Evolutionary conservation across 1,140 invertebrate species (phyloP), one percentile per base, ranked within the genome.

Genomic region (Lepidurus apus): DNA sequence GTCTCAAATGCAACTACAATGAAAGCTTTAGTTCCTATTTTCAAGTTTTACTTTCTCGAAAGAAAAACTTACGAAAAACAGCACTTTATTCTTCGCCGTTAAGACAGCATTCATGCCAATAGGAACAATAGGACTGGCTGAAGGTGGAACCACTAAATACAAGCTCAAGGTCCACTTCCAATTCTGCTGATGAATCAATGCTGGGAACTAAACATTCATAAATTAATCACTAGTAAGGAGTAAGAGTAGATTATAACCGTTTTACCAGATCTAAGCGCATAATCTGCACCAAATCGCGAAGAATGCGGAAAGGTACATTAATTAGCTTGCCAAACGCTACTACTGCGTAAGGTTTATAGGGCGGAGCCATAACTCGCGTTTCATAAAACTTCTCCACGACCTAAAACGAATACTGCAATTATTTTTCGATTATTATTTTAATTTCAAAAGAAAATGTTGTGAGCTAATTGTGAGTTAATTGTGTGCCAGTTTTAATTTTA

Each of bases 231-330:
- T 65, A 65, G 4, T 13, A 65, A 65, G 9, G 21, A 7, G 53
- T 6, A 47, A 47, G 17, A 1, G 45, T 47, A 11, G 53, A n/a
- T 21, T 65, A 21, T 65, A 65, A 65, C 6, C 21, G 7, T 65
- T 65, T 65, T 65, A 90, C 87, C 82, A 96, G 82, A 83, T 96
- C 94, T 24, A 95, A 83, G 80, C 91, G 89, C 90, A 96, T 95
- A 78, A 96, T 93, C 85, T 95, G 91, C 79, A 98, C 90, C 82
- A 96, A 95, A 85, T 98, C 95, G 83, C 95, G 95, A 6, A 98
- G 88, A 24, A 97, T 93, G 81, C 92, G 91, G 7, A 89, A 89
- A 10, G 94, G 94, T 77, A 93, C 90, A 82, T 91, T 93, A 77
- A 97, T 86, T 83, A 95, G 90, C 74, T 90, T 89, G 77, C 90